These are phyloP conservation scores for Phalera bucephala DNA, from an alignment of 2,888 invertebrate species.

Conservation along the genomic window DNA sequence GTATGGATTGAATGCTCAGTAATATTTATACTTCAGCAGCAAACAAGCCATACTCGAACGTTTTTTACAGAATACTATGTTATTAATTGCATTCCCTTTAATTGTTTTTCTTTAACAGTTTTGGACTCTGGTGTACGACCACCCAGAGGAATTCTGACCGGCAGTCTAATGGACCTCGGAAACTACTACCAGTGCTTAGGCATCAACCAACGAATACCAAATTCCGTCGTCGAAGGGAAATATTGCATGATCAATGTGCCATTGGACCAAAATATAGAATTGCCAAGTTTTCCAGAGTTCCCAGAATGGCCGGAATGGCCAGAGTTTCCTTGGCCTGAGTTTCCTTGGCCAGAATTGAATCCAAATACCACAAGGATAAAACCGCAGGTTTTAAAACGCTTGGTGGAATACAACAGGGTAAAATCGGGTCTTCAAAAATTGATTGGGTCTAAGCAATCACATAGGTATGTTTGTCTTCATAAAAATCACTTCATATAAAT, in stretches of 20 bases:
- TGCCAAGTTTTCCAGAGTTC: slow-evolving; percentile 27
- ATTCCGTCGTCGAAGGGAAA: slow-evolving; percentile 51
- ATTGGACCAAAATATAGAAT: slow-evolving; percentile 30
- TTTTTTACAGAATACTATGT: too few species aligned
- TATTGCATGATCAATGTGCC: slow-evolving; percentile 56
- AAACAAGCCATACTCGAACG: too few species aligned
- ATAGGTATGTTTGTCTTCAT: slow-evolving; percentile 3
- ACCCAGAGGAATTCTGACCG: slow-evolving; percentile 51
- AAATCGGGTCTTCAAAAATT: slow-evolving; percentile 5
- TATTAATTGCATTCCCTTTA: neutral
- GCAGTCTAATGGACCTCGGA: slow-evolving; percentile 49
- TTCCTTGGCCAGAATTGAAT: slow-evolving; percentile 20
- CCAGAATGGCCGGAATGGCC: too few species aligned
- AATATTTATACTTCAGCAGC: too few species aligned
- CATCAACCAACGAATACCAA: slow-evolving; percentile 36
- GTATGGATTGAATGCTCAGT: too few species aligned
- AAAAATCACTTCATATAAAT: neutral
- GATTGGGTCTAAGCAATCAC: slow-evolving; percentile 9
- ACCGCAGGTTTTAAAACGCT: slow-evolving; percentile 5
- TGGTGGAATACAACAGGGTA: slow-evolving; percentile 12
- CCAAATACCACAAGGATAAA: slow-evolving; percentile 11
- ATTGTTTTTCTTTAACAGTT: slow-evolving; percentile 38
- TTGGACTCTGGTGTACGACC: slow-evolving; percentile 52
- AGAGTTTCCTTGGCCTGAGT: slow-evolving; percentile 15
- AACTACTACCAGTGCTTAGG: slow-evolving; percentile 55